Conservation (phyloP, 2,113 vertebrate genomes). For the Hippocampus zosterae region DNA sequence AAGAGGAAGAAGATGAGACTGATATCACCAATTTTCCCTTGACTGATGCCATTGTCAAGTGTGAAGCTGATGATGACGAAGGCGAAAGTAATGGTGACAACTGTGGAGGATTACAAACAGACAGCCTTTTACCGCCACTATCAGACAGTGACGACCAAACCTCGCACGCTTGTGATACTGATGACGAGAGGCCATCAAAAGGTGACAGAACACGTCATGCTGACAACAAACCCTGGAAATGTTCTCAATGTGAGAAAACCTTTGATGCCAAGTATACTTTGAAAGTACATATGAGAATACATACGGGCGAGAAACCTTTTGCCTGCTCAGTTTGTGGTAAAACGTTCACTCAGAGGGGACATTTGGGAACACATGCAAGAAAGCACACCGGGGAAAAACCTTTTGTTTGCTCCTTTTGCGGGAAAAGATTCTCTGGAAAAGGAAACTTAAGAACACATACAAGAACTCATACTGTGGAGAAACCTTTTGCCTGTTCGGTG, state of each 20-base stretch:
- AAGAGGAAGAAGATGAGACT: neutral
- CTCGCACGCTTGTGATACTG: neutral
- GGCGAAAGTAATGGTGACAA: neutral
- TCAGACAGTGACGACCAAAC: neutral
- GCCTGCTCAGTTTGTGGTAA: neutral
- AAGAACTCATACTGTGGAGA: neutral
- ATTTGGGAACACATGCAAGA: neutral
- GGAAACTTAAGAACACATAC: neutral
- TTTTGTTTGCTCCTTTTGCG: neutral
- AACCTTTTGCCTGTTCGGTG: neutral
- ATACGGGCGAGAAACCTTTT: neutral
- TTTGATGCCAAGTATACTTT: neutral
- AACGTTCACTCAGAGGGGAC: neutral
- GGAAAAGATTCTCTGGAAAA: neutral
- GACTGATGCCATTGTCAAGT: neutral
- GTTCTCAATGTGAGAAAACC: neutral
- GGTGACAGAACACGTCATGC: neutral
- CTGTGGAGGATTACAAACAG: neutral
- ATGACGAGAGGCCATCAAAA: neutral
- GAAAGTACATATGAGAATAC: slow-evolving; percentile 1
- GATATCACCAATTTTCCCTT: neutral
- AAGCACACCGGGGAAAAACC: neutral
- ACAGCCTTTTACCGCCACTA: neutral
- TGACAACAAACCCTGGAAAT: neutral
- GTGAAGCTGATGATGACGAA: neutral